Evolutionary conservation across 2,113 vertebrate species (phyloP).

Genomic region (Orthonyx spaldingii): DNA sequence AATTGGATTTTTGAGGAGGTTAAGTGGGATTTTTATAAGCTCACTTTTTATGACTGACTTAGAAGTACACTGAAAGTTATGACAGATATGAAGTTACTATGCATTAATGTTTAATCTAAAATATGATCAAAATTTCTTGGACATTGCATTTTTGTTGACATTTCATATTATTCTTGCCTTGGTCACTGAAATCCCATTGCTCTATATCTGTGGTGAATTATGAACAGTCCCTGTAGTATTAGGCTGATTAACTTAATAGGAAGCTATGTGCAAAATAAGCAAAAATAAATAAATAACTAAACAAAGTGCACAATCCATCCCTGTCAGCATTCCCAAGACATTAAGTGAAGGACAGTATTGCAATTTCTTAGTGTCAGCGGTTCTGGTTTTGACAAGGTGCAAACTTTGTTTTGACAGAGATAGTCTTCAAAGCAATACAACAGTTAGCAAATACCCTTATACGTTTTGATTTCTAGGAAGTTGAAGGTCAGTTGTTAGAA

Average conservation of each 20-base stretch:
- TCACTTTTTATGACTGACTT: not conserved
- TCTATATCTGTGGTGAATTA: not conserved
- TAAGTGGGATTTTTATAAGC: not conserved
- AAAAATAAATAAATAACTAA: conserved; percentile 36
- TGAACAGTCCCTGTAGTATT: not conserved
- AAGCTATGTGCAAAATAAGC: conserved; percentile 50
- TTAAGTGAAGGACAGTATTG: conserved; percentile 32
- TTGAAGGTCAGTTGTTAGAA: not conserved
- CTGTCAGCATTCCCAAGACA: conserved; percentile 25
- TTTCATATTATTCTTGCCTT: not conserved
- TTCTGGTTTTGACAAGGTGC: conserved; percentile 32
- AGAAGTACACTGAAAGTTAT: not conserved
- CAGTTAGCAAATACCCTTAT: conserved; percentile 23
- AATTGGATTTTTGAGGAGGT: not conserved
- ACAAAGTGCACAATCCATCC: conserved; percentile 4
- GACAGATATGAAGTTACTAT: not conserved
- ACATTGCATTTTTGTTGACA: not conserved
- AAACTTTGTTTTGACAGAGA: conserved; percentile 35
- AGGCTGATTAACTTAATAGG: conserved; percentile 44
- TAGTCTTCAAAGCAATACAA: conserved; percentile 6
- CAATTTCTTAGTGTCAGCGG: not conserved
- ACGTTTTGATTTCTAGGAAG: conserved; percentile 39
- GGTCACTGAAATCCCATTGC: not conserved
- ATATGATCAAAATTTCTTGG: not conserved
- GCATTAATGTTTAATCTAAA: not conserved